phyloP scores from a whole-genome alignment of 2,888 invertebrate genomes.

The Acleris emargana region DNA sequence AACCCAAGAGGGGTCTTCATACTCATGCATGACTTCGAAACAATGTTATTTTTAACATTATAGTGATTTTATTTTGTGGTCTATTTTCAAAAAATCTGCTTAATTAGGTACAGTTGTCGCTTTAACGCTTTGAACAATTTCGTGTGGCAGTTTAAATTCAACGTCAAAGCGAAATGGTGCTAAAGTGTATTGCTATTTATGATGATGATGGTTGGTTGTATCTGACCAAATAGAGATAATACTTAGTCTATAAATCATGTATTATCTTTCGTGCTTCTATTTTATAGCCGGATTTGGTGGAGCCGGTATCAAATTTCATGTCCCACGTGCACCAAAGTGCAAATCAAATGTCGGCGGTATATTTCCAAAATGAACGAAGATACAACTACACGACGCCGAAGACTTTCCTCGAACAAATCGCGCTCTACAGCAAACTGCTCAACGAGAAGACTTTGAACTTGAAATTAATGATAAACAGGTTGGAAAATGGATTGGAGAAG shows the following conservation, averaged over 20 bases:
- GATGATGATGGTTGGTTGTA: too few species aligned
- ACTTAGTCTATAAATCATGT: not conserved
- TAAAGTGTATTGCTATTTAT: too few species aligned
- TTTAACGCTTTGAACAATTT: too few species aligned
- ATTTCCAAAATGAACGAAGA: constrained; percentile 92
- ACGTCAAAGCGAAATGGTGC: too few species aligned
- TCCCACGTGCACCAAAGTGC: constrained; percentile 95
- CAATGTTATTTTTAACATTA: not conserved
- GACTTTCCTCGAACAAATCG: constrained; percentile 96
- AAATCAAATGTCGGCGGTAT: constrained; percentile 91
- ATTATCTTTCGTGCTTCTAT: not conserved
- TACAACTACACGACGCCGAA: constrained; percentile 99
- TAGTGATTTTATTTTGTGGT: not conserved
- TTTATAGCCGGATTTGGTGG: constrained; percentile 81
- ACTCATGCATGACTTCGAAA: not conserved
- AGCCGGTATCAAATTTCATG: constrained; percentile 93
- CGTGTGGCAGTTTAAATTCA: too few species aligned
- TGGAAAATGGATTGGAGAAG: constrained; percentile 95
- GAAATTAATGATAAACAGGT: constrained; percentile 88
- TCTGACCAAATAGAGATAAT: not conserved
- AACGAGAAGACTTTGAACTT: constrained; percentile 87
- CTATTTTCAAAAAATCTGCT: too few species aligned
- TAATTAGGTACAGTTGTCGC: too few species aligned
- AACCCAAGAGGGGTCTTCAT: not conserved
- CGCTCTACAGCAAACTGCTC: constrained; percentile 89